These are phyloP conservation scores for Enteromius anoplus DNA, from an alignment of 2,797 vertebrate genomes.

Conservation along the genomic window DNA sequence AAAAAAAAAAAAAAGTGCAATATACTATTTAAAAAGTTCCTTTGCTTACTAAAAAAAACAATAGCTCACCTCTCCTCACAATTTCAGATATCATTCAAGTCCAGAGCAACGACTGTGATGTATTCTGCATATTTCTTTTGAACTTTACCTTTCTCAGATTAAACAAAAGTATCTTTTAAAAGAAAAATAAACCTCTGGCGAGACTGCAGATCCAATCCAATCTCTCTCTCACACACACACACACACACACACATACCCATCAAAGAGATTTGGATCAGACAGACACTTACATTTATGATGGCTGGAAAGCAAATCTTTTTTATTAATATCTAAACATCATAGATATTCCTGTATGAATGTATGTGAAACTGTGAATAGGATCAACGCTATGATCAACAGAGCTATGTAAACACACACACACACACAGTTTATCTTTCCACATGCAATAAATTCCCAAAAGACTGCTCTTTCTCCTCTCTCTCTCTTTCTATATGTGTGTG, in stretches of 20 bases:
- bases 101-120: background rate
- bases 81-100: background rate
- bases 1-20: too few species aligned
- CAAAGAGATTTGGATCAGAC: background rate
- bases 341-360: background rate
- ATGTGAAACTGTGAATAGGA: background rate
- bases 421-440: constrained; percentile 7
- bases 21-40: background rate
- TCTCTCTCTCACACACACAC: background rate
- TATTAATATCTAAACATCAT: background rate
- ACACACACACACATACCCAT: background rate
- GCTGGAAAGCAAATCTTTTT: background rate
- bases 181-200: background rate
- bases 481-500: background rate
- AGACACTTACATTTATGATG: too few species aligned
- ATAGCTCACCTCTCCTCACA: background rate
- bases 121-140: background rate
- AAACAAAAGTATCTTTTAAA: constrained; percentile 7
- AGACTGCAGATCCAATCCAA: background rate
- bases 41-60: background rate
- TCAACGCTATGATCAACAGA: background rate
- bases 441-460: constrained; percentile 14
- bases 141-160: background rate
- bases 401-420: constrained; percentile 1
- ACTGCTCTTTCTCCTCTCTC: background rate